Evolutionary conservation across 2,797 vertebrate genomes (phyloP), one percentile per base, ranked within the genome.

Genomic region (Gadopsis marmoratus): DNA sequence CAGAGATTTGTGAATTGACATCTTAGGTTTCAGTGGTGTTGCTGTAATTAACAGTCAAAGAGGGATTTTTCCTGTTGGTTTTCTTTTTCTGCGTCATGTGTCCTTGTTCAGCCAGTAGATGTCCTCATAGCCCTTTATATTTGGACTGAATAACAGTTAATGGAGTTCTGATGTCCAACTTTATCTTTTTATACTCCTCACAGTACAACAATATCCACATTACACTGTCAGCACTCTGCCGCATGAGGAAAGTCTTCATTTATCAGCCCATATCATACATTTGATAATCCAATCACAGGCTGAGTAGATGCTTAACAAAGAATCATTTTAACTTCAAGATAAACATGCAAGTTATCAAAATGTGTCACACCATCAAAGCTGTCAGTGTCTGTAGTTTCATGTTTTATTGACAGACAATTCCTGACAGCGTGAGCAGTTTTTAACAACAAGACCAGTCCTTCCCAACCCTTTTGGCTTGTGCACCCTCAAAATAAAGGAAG

Each of bases 51-150:
- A 16, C 26, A 31, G 33, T 39, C 17, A 8, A 26, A 65, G 37
- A 5, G 4, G 69, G 6, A 47, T 17, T 55, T 53, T 43, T 4
- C 31, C 5, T 47, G 10, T 29, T 68, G 11, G 6, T 64, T 71
- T 73, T 4, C 7, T 64, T 11, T 33, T 17, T 72, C 19, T 4
- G 5, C 29, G 17, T 65, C 48, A 23, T 43, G 16, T 84, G 26
- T 53, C 14, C 13, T 23, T 33, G 7, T 74, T 85, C 53, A 79
- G 58, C 91, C 92, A 91, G 74, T 79, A 94, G 93, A 84, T 92
- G 92, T 92, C 91, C 76, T 84, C 84, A 45, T 72, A 47, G 29
- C 50, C 43, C 60, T 37, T 66, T 7, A 62, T 13, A 84, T 85
- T 35, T 76, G 37, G 17, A 31, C 11, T 19, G 23, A 63, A 19